Evolutionary conservation across 2,888 invertebrate genomes (phyloP).

Genomic region (Lordiphosa fenestrarum): DNA sequence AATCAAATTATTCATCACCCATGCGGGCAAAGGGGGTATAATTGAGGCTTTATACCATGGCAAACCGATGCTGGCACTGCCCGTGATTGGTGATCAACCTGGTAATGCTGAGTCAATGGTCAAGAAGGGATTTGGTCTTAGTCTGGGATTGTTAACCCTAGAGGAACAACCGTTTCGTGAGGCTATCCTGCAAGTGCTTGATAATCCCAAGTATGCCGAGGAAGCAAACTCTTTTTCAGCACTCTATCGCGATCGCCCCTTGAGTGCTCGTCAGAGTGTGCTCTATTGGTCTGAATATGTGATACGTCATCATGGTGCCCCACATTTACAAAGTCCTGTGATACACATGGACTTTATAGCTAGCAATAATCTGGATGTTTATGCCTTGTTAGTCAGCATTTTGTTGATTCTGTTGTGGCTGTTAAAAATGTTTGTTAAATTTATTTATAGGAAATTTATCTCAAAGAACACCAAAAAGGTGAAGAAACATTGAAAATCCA

Average conservation of each 20-base stretch:
- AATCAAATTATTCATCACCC: slow-evolving; percentile 83
- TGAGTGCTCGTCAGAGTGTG: slow-evolving; percentile 81
- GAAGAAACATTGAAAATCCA: neutral
- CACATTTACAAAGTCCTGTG: slow-evolving; percentile 81
- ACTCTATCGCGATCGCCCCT: slow-evolving; percentile 82
- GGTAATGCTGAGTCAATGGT: slow-evolving; percentile 51
- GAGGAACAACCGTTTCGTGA: slow-evolving; percentile 39
- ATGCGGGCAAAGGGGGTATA: slow-evolving; percentile 84
- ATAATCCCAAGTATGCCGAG: slow-evolving; percentile 50
- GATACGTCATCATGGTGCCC: slow-evolving; percentile 82
- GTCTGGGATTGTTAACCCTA: slow-evolving; percentile 34
- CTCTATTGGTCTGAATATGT: slow-evolving; percentile 83
- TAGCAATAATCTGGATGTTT: slow-evolving; percentile 81
- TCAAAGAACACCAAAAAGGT: neutral
- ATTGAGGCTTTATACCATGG: slow-evolving; percentile 83
- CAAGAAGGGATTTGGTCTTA: slow-evolving; percentile 49
- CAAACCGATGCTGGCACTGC: slow-evolving; percentile 80
- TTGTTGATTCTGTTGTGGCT: neutral
- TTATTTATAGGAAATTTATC: neutral
- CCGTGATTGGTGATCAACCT: slow-evolving; percentile 64
- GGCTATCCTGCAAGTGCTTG: slow-evolving; percentile 54
- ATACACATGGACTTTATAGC: slow-evolving; percentile 80
- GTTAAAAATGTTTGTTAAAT: neutral
- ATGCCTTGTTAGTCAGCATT: slow-evolving; percentile 23
- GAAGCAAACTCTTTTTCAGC: slow-evolving; percentile 79